Evolutionary conservation across 2,797 vertebrate species (phyloP).

Genomic region (Holocentrus rufus): DNA sequence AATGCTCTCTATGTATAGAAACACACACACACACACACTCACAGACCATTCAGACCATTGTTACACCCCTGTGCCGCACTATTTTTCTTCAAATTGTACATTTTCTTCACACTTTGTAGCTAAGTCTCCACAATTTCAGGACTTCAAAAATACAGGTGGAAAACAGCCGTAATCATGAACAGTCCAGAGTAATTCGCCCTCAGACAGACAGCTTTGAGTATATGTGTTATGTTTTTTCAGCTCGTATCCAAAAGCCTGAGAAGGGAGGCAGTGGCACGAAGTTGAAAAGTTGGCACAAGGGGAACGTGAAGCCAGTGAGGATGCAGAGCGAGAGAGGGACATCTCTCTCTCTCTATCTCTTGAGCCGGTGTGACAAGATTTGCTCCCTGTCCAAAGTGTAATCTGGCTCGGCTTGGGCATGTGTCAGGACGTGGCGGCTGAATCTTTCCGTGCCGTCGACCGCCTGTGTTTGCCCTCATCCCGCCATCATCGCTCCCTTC

Average conservation of each 20-base stretch:
- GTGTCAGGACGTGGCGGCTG: slow-evolving; percentile 6
- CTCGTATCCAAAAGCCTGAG: not conserved
- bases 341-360: not conserved
- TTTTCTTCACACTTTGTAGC: too few relatives aligned
- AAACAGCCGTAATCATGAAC: too few relatives aligned
- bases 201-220: too few relatives aligned
- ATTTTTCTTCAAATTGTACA: too few relatives aligned
- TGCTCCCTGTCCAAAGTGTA: slow-evolving; percentile 37
- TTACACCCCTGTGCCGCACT: too few relatives aligned
- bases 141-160: too few relatives aligned
- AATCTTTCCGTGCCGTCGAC: slow-evolving; percentile 5
- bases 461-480: not conserved
- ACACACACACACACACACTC: too few relatives aligned
- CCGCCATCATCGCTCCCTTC: not conserved
- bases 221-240: not conserved
- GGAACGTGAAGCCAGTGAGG: not conserved
- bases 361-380: slow-evolving; percentile 46
- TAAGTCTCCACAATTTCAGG: too few relatives aligned
- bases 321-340: not conserved
- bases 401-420: slow-evolving; percentile 43
- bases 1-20: too few relatives aligned
- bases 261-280: slow-evolving; percentile 8
- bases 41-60: too few relatives aligned
- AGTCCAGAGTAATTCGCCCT: too few relatives aligned
- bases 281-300: not conserved